Evolutionary conservation across 2,113 vertebrate species (phyloP).

Genomic region (Rafetus swinhoei): DNA sequence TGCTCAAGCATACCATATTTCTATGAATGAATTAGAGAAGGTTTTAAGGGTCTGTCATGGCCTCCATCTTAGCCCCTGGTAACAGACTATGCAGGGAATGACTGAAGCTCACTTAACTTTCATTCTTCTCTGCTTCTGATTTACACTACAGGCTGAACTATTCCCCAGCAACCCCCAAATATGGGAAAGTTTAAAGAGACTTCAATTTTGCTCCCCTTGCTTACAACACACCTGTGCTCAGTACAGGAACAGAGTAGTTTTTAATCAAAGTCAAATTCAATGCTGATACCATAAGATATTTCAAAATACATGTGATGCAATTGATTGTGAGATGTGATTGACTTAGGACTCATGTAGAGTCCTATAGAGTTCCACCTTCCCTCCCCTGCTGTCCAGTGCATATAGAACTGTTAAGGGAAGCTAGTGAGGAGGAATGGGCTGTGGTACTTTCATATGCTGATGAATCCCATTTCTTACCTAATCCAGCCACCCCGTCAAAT

Average conservation of each 20-base stretch:
- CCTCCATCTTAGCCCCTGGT: neutral
- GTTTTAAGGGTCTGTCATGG: neutral
- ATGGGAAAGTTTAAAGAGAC: neutral
- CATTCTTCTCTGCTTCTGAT: neutral
- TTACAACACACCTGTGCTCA: neutral
- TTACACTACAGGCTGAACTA: neutral
- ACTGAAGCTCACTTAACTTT: neutral
- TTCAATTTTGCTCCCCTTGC: rapidly evolving
- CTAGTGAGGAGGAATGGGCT: neutral
- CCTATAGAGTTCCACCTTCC: neutral
- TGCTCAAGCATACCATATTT: neutral
- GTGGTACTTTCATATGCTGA: neutral
- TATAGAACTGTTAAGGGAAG: neutral
- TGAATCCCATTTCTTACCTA: neutral
- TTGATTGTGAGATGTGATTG: neutral
- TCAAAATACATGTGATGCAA: neutral
- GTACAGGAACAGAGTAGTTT: neutral
- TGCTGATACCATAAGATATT: neutral
- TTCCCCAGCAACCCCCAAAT: neutral
- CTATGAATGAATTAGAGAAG: neutral
- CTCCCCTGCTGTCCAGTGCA: neutral
- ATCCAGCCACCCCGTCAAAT: rapidly evolving
- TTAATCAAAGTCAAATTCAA: neutral
- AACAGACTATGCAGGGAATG: neutral
- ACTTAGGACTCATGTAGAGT: rapidly evolving